Evolutionary conservation across 2,888 invertebrate species (phyloP).

Genomic region (Diogma glabrata): DNA sequence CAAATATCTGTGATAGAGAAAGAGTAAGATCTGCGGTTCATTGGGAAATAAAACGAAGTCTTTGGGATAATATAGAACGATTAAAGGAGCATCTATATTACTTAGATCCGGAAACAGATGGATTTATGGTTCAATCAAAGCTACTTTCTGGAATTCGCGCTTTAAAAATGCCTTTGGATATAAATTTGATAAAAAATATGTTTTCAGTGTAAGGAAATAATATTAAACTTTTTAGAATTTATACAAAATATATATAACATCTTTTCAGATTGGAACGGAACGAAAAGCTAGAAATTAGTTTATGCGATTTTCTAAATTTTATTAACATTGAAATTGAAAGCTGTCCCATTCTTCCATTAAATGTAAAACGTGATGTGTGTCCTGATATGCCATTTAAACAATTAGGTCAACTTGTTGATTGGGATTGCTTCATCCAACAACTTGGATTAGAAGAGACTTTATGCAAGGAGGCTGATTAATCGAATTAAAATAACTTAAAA

Average conservation of each 20-base stretch:
- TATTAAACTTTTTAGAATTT: background rate
- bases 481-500: background rate
- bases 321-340: constrained; percentile 51
- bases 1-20: constrained; percentile 33
- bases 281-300: constrained; percentile 50
- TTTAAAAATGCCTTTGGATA: constrained; percentile 54
- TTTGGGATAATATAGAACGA: constrained; percentile 60
- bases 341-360: constrained; percentile 39
- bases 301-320: constrained; percentile 57
- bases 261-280: constrained; percentile 48
- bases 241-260: constrained; percentile 9
- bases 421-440: constrained; percentile 29
- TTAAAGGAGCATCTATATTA: constrained; percentile 47
- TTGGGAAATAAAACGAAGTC: constrained; percentile 53
- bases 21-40: constrained; percentile 50
- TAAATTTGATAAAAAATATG: constrained; percentile 56
- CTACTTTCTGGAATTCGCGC: constrained; percentile 55
- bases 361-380: constrained; percentile 35
- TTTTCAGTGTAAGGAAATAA: constrained; percentile 46
- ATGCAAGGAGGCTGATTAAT: constrained; percentile 17
- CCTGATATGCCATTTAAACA: constrained; percentile 32
- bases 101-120: constrained; percentile 43
- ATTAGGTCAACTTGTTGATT: constrained; percentile 31
- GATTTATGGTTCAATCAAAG: constrained; percentile 44
- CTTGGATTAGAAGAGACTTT: constrained; percentile 31